phyloP scores from a whole-genome alignment of 2,888 invertebrate species.

The Caenorhabditis sp. region DNA sequence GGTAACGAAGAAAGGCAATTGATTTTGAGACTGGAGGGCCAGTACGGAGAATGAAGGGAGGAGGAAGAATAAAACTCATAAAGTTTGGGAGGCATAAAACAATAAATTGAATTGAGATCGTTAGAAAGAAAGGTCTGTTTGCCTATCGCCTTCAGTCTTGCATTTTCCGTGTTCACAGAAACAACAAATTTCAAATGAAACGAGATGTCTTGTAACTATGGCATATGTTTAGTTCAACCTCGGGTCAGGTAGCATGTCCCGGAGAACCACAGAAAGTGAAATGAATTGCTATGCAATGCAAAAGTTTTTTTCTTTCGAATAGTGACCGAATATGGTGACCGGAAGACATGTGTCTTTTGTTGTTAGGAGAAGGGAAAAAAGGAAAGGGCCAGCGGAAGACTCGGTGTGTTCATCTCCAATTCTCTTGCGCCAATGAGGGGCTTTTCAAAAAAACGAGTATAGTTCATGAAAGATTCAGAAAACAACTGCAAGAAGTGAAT shows the following conservation, averaged over 20 bases:
- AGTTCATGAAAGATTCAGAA: conserved; percentile 55
- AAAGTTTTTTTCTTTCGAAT: conserved; percentile 1
- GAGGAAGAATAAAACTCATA: conserved; percentile 15
- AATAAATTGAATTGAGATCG: conserved; percentile 36
- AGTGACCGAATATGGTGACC: conserved; percentile 45
- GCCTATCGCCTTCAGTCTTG: neutral
- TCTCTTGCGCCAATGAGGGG: conserved; percentile 6
- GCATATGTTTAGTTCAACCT: neutral
- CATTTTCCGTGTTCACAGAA: neutral
- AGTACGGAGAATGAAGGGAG: neutral
- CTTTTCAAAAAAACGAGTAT: conserved; percentile 46
- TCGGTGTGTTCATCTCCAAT: conserved; percentile 58
- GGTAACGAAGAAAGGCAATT: neutral
- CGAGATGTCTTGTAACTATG: no score
- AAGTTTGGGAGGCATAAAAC: conserved; percentile 24
- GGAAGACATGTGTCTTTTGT: conserved; percentile 55
- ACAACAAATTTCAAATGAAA: no score
- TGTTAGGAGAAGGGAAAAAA: conserved; percentile 45
- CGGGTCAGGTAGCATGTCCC: neutral
- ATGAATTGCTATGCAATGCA: neutral
- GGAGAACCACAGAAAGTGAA: conserved; percentile 1
- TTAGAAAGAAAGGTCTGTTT: conserved; percentile 13
- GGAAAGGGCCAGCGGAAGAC: conserved; percentile 26
- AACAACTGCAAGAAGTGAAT: conserved; percentile 16
- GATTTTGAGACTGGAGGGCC: neutral